Base-by-base conservation (phyloP, 2,888 invertebrate species). In the Melanostoma mellinum region DNA sequence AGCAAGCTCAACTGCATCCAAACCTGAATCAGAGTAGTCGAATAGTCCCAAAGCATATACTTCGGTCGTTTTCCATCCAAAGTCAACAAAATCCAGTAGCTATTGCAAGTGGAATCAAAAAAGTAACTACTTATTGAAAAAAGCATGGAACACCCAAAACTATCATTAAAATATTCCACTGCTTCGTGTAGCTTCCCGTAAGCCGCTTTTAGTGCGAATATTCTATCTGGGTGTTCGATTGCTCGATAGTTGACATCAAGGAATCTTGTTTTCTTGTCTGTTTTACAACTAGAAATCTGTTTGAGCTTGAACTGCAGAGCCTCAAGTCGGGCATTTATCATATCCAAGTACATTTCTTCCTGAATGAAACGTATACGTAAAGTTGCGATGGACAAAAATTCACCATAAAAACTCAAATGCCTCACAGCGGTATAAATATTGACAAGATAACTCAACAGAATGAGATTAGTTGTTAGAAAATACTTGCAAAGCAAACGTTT, bases 311-410 rank as follows among this genome's bases (percentile, higher is more conserved):
- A 33, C 9, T 50, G 32, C 3, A 69, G 50, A 0, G 3, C 10
- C 6, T 58, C 58, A 50, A 69, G 58, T 9, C 69, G 56, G 40
- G 33, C 56, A 58, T 56, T 69, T 10, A 69, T 40, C 0, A 71
- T 33, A 42, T 71, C 71, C 42, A 71, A 33, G 3, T 71, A 71
- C 42, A 71, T 40, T 20, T 42, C 30, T 10, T 40, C 71, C 6
- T 71, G 71, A 52, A 60, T 20, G 10, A 60, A 42, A 0, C 71
- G 58, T n/a, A 71, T 52, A 6, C 71, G 50, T n/a, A 38, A 42
- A 20, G 48, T 60, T 35, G 38, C 33, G 42, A 71, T 20, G 4
- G 56, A 40, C 2, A 3, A n/a, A 9, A 69, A 58, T 46, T 32
- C 38, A 50, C 48, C 32, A 46, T 30, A 60, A 1, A 58, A 71